These are phyloP conservation scores for Tiaroga cobitis DNA, from an alignment of 2,797 vertebrate genomes.

Conservation along the genomic window DNA sequence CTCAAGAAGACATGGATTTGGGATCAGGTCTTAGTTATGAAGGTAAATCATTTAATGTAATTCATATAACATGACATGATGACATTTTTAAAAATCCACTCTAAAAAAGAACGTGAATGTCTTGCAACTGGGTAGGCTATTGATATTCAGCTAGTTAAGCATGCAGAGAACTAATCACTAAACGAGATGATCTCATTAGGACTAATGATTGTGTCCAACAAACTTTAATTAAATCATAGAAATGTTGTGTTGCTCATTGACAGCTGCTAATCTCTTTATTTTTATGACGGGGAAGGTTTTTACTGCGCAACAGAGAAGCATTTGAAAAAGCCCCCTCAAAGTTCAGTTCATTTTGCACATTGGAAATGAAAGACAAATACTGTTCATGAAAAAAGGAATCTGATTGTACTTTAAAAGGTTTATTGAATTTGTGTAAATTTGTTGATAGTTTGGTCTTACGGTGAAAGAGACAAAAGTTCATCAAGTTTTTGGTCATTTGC, in stretches of 20 bases:
- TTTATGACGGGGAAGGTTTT: background rate
- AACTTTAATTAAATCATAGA: constrained; percentile 12
- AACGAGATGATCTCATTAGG: background rate
- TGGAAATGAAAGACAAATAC: background rate
- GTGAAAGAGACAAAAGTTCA: constrained; percentile 41
- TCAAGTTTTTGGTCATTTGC: constrained; percentile 55
- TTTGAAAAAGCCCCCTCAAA: background rate
- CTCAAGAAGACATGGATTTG: background rate
- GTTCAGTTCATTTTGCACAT: background rate
- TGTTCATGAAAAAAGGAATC: background rate
- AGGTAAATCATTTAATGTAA: background rate
- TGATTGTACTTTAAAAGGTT: constrained; percentile 50
- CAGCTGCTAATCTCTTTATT: constrained; percentile 2
- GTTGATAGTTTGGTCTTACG: constrained; percentile 51
- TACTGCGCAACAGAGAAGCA: background rate
- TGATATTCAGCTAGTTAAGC: background rate
- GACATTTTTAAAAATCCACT: background rate
- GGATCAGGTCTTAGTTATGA: background rate
- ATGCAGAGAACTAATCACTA: background rate
- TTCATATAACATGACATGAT: background rate
- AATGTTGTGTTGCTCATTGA: background rate
- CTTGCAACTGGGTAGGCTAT: background rate
- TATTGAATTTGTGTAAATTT: constrained; percentile 57
- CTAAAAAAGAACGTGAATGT: background rate
- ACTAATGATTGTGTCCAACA: constrained; percentile 2